Evolutionary conservation across 1,140 invertebrate genomes (phyloP).

Genomic region (Pseudomyrmex dendroicus): DNA sequence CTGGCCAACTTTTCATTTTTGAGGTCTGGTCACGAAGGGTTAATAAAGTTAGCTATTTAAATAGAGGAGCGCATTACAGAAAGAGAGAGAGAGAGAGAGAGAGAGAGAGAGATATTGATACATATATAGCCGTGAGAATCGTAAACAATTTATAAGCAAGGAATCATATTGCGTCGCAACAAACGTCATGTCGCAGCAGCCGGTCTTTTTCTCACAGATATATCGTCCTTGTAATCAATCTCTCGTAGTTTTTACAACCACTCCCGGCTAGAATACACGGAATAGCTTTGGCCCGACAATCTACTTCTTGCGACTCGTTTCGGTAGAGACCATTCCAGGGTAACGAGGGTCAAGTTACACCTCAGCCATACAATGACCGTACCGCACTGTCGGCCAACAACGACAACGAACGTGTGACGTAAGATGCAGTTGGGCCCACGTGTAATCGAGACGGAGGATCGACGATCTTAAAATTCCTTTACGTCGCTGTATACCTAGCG

Average conservation of each 20-base stretch:
- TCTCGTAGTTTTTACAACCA: background rate
- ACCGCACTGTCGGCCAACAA: constrained; percentile 24
- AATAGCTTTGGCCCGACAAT: constrained; percentile 13
- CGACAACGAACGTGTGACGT: constrained; percentile 54
- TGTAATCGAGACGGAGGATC: constrained; percentile 50
- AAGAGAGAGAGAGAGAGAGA: too few relatives aligned
- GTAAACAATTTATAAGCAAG: constrained; percentile 17
- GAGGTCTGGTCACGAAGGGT: too few relatives aligned
- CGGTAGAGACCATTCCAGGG: constrained; percentile 33
- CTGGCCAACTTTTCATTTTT: too few relatives aligned
- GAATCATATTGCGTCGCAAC: background rate
- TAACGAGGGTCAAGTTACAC: constrained; percentile 69
- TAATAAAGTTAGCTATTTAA: too few relatives aligned
- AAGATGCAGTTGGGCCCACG: constrained; percentile 51
- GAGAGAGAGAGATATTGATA: background rate
- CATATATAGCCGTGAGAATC: constrained; percentile 38
- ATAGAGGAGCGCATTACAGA: too few relatives aligned
- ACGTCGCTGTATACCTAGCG: background rate
- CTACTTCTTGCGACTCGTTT: constrained; percentile 64
- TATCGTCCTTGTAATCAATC: constrained; percentile 53
- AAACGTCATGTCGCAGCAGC: background rate
- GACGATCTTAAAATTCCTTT: constrained; percentile 47
- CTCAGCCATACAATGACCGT: constrained; percentile 56
- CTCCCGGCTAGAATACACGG: constrained; percentile 3
- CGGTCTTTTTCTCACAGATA: constrained; percentile 22